phyloP scores from a whole-genome alignment of 2,113 vertebrate genomes.

The Coryphaenoides rupestris region DNA sequence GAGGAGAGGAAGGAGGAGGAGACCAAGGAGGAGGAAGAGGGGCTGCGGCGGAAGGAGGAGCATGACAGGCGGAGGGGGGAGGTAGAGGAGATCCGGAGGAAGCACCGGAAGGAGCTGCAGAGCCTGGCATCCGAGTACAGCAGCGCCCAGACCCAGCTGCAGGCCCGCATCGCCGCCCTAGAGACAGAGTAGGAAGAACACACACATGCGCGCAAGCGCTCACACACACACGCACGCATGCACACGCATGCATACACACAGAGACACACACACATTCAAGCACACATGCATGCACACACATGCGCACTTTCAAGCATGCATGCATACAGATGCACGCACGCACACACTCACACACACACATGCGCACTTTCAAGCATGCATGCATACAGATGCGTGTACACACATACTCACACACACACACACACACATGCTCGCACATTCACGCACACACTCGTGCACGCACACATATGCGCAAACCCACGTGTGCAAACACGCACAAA shows the following conservation, averaged over 20 bases:
- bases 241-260: not conserved
- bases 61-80: constrained; percentile 70
- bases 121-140: constrained; percentile 82
- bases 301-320: not conserved
- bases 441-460: too few species aligned
- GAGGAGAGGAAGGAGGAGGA: constrained; percentile 72
- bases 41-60: constrained; percentile 62
- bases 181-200: constrained; percentile 78
- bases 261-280: not conserved
- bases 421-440: too few species aligned
- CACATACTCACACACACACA: too few species aligned
- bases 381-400: too few species aligned
- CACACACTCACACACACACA: too few species aligned
- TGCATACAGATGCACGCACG: too few species aligned
- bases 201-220: constrained; percentile 5
- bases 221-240: constrained; percentile 7
- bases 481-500: too few species aligned
- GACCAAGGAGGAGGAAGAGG: constrained; percentile 63
- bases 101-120: constrained; percentile 80
- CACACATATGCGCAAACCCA: too few species aligned
- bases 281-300: not conserved
- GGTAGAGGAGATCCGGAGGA: constrained; percentile 73
- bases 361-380: too few species aligned
- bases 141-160: constrained; percentile 77
- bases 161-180: constrained; percentile 83